Evolutionary conservation across 2,888 invertebrate species (phyloP).

Genomic region (Tetramorium bicarinatum): DNA sequence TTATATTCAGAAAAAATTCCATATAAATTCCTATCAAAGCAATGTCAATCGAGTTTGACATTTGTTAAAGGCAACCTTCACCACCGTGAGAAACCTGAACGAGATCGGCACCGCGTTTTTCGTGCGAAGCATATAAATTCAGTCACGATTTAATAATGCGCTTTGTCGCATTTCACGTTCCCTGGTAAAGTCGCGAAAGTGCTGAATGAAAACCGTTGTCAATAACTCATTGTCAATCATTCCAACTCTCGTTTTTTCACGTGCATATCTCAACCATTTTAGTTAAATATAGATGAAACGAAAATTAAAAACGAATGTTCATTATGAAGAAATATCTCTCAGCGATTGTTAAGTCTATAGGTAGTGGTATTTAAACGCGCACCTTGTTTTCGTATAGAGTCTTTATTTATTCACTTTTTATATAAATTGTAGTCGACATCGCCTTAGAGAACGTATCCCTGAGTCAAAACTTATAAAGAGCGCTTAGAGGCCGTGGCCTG

Average conservation of each 20-base stretch:
- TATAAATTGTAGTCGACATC: no score
- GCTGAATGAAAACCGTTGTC: constrained; percentile 29
- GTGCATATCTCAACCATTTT: constrained; percentile 42
- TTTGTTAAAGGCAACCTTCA: neutral
- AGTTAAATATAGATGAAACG: constrained; percentile 33
- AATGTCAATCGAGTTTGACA: neutral
- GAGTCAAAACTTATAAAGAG: no score
- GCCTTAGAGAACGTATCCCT: no score
- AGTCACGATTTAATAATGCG: constrained; percentile 47
- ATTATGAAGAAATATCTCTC: no score
- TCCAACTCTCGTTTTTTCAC: constrained; percentile 25
- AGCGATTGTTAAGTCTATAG: no score
- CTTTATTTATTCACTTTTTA: no score
- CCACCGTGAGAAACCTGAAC: constrained; percentile 6
- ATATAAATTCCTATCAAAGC: neutral
- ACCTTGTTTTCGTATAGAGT: no score
- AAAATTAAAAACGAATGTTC: no score
- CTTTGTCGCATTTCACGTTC: constrained; percentile 22
- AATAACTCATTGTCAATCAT: constrained; percentile 45
- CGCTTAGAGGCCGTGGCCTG: no score
- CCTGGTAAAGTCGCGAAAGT: constrained; percentile 41
- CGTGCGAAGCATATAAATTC: constrained; percentile 34
- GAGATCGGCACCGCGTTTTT: constrained; percentile 19
- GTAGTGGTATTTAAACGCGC: no score
- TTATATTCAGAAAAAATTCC: neutral